Percentiles rank a stretch among this genome's conserved stretches.
These are phyloP conservation scores for Stegastes partitus DNA, from an alignment of 2,113 vertebrate genomes.

Conservation along the genomic window DNA sequence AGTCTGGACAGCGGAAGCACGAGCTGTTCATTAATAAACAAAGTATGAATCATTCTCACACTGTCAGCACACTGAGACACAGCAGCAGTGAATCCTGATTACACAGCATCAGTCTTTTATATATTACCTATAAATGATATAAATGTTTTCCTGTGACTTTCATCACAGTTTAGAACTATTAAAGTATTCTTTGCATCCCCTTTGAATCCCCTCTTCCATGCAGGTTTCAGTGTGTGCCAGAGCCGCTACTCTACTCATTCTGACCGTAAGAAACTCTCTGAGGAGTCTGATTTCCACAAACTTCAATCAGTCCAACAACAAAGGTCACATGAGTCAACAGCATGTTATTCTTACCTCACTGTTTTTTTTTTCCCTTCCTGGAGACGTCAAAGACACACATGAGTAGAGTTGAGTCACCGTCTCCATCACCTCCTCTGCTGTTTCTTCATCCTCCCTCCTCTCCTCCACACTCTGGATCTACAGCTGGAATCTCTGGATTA, in stretches of 20 bases:
- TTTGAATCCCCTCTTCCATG: too few species aligned
- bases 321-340: background rate
- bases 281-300: background rate
- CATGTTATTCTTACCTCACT: background rate
- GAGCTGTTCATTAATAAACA: conserved; percentile 46
- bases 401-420: background rate
- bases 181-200: too few species aligned
- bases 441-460: background rate
- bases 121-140: too few species aligned
- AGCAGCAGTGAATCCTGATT: background rate
- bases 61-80: background rate
- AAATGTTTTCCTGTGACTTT: too few species aligned
- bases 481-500: background rate
- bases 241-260: too few species aligned
- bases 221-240: too few species aligned
- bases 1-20: background rate
- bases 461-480: background rate
- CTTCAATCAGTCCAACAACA: too few species aligned
- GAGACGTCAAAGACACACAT: background rate
- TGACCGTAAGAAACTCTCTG: too few species aligned
- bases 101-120: too few species aligned
- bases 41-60: conserved; percentile 19
- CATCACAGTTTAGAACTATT: too few species aligned
- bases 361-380: background rate
- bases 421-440: background rate